Base-by-base conservation (phyloP, 2,888 invertebrate species). In the Torymus auratus region DNA sequence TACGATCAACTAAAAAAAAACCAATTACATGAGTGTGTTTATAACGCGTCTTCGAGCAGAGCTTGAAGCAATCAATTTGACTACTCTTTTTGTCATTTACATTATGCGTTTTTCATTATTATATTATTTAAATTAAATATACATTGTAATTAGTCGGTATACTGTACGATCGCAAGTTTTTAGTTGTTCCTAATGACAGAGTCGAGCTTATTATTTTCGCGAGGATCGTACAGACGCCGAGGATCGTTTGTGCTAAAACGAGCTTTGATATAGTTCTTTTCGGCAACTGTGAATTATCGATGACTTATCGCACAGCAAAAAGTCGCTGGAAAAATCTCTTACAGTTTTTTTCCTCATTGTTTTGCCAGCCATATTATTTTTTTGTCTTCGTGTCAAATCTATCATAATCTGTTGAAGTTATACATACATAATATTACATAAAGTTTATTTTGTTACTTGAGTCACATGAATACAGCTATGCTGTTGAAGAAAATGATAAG, bases 71-170 rank as follows among this genome's bases (percentile, higher is more conserved):
- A 10, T 23, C 41, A 41, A 41, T 41, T 7, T 41, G 41, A 41
- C 41, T 41, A 41, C 28, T 5, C 55, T 41, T 41, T 41, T n/a
- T 41, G 41, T 70, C 14, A 15, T 70, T 70, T 70, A 58, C 41
- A 41, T 10, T 41, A 41, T 7, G 41, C 41, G 7, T 41, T 7
- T 41, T 41, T 41, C 41, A 41, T 41, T 5, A 41, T 41, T 41
- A 41, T 58, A 58, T 68, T 70, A 70, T 70, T 70, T 70, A 70
- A 70, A 70, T 70, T 70, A 70, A 70, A 70, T 58, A 70, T 70
- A 41, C 7, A 12, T 70, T 50, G 56, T 58, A 70, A 11, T 41
- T 41, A 58, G 15, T 70, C 41, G 41, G 15, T 41, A 41, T 5
- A 17, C 17, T 17, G 58, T 58, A n/a, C 41, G 58, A 41, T 41